Conservation (phyloP, 64 coral and sea anemone genomes). For the Stichodactyla helianthus region DNA sequence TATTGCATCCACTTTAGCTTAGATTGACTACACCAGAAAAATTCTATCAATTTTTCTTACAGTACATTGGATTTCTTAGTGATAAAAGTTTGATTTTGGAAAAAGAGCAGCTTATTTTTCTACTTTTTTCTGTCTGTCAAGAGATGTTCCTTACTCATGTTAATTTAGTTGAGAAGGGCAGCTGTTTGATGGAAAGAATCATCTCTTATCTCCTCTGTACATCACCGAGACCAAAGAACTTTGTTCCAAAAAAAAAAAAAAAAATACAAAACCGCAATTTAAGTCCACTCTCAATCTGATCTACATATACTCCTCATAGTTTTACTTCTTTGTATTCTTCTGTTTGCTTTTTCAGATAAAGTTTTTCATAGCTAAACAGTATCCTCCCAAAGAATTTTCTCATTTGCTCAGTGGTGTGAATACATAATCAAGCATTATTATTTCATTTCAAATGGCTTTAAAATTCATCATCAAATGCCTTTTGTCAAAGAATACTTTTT, state of each 20-base stretch:
- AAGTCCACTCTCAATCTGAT: not conserved
- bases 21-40: not conserved
- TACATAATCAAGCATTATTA: not conserved
- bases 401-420: not conserved
- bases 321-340: not conserved
- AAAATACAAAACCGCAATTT: constrained; percentile 10
- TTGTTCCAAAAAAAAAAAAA: constrained; percentile 23
- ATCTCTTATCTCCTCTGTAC: not conserved
- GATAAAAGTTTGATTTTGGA: not conserved
- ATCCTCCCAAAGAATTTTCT: constrained; percentile 7
- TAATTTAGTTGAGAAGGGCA: constrained; percentile 14
- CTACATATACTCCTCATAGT: not conserved
- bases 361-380: not conserved
- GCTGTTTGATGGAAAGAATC: constrained; percentile 7
- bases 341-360: not conserved
- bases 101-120: constrained; percentile 20
- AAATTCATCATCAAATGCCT: not conserved
- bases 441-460: not conserved
- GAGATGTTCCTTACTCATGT: not conserved
- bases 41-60: not conserved
- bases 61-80: not conserved
- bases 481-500: not conserved
- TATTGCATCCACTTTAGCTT: not conserved
- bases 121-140: not conserved
- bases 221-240: constrained; percentile 18